Evolutionary conservation across 2,113 vertebrate species (phyloP), one percentile per base, ranked within the genome.

Genomic region (Chelonoidis abingdonii): DNA sequence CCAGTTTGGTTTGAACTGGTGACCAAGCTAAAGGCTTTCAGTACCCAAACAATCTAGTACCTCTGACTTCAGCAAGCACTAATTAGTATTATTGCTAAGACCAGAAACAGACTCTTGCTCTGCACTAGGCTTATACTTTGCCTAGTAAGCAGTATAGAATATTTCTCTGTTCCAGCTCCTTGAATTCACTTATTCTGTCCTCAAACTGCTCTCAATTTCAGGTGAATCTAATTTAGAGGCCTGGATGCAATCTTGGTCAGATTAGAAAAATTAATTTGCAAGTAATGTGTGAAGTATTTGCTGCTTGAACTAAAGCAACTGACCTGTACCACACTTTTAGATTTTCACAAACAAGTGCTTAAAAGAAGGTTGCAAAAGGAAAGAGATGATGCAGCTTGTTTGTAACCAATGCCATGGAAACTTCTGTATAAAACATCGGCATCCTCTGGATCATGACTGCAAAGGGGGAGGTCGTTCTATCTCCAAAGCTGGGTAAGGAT

Each of bases 371-470:
- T 99, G 99, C 97, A 99, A 98, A 97, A 99, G 98, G 96, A 99
- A 98, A 93, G 99, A 99, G 97, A 98, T 99, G 99, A 98, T 99
- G 56, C 98, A 97, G 83, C 97, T 99, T 84, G 92, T 97, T 10
- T 99, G 99, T 93, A 98, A 98, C 7, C 98, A 99, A 88, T 99
- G 99, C 41, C 96, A 90, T 53, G 96, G 98, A 92, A 99, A 99
- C 95, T 99, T 99, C 97, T 99, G 99, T 97, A 98, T 99, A 83
- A 99, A 98, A 88, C 99, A 99, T 87, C 98, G 99, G 49, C 99
- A 99, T 89, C 99, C 99, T 10, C 96, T 99, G 97, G 99, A 99
- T 95, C 99, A 99, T 0, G 96, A 98, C 79, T 99, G 99, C 97
- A 97, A 94, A 59, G 97, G 97, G 25, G 97, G 95, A 47, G 88